Evolutionary conservation across 2,888 invertebrate species (phyloP).

Genomic region (Anagyrus pseudococci): DNA sequence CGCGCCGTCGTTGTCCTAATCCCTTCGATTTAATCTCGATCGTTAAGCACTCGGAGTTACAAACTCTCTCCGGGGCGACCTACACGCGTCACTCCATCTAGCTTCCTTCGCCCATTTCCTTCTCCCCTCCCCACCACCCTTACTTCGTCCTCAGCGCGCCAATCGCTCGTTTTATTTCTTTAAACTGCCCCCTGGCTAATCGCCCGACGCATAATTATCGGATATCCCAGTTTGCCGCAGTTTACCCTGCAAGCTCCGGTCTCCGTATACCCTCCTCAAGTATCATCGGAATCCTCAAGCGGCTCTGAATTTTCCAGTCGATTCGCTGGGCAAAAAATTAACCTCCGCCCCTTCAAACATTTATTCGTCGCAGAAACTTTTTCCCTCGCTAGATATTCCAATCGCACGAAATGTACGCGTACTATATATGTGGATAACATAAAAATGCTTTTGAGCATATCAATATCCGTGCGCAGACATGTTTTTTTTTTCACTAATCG

Average conservation of each 20-base stretch:
- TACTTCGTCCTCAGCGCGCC: not conserved
- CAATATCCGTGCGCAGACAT: too few species aligned
- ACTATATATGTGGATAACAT: too few species aligned
- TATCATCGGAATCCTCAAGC: too few species aligned
- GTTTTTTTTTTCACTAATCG: too few species aligned
- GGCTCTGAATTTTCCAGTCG: too few species aligned
- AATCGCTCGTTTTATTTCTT: conserved; percentile 1
- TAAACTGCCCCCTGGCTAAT: conserved; percentile 8
- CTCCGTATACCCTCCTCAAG: too few species aligned
- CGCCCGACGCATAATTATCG: conserved; percentile 20
- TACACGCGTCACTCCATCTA: not conserved
- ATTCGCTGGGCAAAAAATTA: too few species aligned
- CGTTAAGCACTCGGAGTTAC: conserved; percentile 9
- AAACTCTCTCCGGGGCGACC: conserved; percentile 17
- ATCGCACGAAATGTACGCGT: too few species aligned
- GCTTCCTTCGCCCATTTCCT: not conserved
- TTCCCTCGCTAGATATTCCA: too few species aligned
- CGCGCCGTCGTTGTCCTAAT: conserved; percentile 4
- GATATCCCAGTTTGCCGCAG: conserved; percentile 15
- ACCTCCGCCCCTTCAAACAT: too few species aligned
- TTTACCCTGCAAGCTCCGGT: not conserved
- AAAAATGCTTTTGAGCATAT: too few species aligned
- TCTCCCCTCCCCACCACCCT: not conserved
- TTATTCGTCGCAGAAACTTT: too few species aligned
- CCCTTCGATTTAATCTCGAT: conserved; percentile 24